phyloP scores from a whole-genome alignment of 2,797 vertebrate genomes.

The Takifugu ocellatus region DNA sequence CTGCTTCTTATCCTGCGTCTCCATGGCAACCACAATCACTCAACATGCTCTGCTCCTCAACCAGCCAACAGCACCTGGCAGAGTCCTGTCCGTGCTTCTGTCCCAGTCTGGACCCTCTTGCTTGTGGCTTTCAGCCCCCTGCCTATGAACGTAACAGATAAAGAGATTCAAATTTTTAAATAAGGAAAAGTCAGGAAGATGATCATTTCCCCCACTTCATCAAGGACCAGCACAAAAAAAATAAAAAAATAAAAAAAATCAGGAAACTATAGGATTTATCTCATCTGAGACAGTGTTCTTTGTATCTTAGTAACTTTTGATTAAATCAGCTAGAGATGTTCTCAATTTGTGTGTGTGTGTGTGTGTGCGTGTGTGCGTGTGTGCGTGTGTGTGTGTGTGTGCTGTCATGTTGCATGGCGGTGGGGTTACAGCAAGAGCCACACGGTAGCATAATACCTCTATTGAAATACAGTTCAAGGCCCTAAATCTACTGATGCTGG shows the following conservation, averaged over 20 bases:
- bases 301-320: too few relatives aligned
- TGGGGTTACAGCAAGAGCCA: background rate
- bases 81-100: conserved; percentile 31
- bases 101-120: conserved; percentile 3
- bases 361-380: too few relatives aligned
- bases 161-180: conserved; percentile 13
- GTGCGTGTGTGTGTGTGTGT: too few relatives aligned
- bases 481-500: conserved; percentile 31
- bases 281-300: too few relatives aligned
- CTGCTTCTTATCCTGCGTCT: conserved; percentile 87
- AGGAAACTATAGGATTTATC: conserved; percentile 4
- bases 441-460: conserved; percentile 25
- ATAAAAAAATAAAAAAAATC: too few relatives aligned
- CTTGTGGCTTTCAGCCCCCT: conserved; percentile 5
- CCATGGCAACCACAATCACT: conserved; percentile 79
- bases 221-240: conserved; percentile 21
- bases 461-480: conserved; percentile 18
- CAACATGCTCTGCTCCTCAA: conserved; percentile 81
- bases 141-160: conserved; percentile 11
- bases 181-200: conserved; percentile 26
- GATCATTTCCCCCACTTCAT: conserved; percentile 27
- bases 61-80: conserved; percentile 56
- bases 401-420: background rate
- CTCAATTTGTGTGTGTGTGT: too few relatives aligned
- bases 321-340: too few relatives aligned